phyloP scores from a whole-genome alignment of 1,140 invertebrate genomes.

The Drosophila kanapiae region DNA sequence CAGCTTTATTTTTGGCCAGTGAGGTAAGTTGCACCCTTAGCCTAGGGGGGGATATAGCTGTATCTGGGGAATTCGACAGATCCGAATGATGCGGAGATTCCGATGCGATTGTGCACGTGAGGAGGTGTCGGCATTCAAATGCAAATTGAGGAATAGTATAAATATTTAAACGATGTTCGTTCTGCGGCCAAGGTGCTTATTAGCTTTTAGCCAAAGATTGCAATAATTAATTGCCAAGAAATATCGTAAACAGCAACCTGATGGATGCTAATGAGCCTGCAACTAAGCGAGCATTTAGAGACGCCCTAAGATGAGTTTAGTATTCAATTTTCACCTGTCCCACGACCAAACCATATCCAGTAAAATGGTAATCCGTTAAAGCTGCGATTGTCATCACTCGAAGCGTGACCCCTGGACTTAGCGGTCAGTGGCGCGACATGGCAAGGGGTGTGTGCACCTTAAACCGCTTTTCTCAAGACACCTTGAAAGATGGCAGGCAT shows the following conservation, averaged over 20 bases:
- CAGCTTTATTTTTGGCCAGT: slow-evolving; percentile 68
- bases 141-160: slow-evolving; percentile 69
- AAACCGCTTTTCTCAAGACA: background rate
- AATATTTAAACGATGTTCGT: slow-evolving; percentile 54
- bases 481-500: background rate
- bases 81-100: slow-evolving; percentile 27
- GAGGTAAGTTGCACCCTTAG: slow-evolving; percentile 70
- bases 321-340: slow-evolving; percentile 28
- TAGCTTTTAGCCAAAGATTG: slow-evolving; percentile 44
- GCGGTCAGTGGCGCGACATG: background rate
- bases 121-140: slow-evolving; percentile 56
- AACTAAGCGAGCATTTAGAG: slow-evolving; percentile 15
- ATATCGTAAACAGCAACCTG: slow-evolving; percentile 24
- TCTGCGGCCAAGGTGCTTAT: slow-evolving; percentile 51
- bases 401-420: slow-evolving; percentile 19
- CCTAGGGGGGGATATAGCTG: slow-evolving; percentile 17
- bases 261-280: slow-evolving; percentile 44
- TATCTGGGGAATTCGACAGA: slow-evolving; percentile 25
- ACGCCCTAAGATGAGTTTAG: slow-evolving; percentile 14
- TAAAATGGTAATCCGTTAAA: slow-evolving; percentile 34
- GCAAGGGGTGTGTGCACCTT: background rate
- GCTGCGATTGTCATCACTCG: slow-evolving; percentile 11
- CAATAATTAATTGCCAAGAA: slow-evolving; percentile 65
- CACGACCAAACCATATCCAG: slow-evolving; percentile 19
- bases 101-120: slow-evolving; percentile 50